Conservation (phyloP, 2,888 invertebrate species). For the Resseliella maxima region DNA sequence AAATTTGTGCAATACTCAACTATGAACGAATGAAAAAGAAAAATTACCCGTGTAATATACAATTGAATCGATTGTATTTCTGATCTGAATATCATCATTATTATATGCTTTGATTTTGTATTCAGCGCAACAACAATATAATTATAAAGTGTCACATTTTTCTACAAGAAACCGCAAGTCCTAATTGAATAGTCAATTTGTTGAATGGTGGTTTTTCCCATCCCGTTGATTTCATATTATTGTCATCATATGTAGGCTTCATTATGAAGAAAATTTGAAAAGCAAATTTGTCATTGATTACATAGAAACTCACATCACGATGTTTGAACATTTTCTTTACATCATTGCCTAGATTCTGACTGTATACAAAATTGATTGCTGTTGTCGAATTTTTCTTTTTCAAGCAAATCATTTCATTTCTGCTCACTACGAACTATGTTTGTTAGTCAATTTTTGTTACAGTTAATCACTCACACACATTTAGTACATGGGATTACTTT, state of each 20-base stretch:
- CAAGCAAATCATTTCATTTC: no score
- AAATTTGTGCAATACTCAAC: constrained; percentile 2
- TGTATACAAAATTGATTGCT: no score
- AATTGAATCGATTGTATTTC: not conserved
- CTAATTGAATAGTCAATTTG: constrained; percentile 33
- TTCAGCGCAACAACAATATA: not conserved
- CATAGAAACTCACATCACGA: no score
- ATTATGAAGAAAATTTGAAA: not conserved
- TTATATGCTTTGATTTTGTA: not conserved
- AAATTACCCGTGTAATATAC: not conserved
- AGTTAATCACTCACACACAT: no score
- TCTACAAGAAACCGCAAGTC: not conserved
- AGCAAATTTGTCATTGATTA: no score
- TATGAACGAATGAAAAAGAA: not conserved
- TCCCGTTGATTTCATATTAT: not conserved
- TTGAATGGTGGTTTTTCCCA: not conserved
- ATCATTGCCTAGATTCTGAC: no score
- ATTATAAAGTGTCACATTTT: not conserved
- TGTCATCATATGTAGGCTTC: not conserved
- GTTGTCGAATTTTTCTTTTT: not conserved
- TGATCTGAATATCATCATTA: not conserved
- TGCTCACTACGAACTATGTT: no score
- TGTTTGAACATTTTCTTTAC: no score
- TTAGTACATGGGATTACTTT: not conserved
- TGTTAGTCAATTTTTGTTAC: not conserved